Conservation (phyloP, 2,888 invertebrate species). For the Eupithecia inturbata region DNA sequence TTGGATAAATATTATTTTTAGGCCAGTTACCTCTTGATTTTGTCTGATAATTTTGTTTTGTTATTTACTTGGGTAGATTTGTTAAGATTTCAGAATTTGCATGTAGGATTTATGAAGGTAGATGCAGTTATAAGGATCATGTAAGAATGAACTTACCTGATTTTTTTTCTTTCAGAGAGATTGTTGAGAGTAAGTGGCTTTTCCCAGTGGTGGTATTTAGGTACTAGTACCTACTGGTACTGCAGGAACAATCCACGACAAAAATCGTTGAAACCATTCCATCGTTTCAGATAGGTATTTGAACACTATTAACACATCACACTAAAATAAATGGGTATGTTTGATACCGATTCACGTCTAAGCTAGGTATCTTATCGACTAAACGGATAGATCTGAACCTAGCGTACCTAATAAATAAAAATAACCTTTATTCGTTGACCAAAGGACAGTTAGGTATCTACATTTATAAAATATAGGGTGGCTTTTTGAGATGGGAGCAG, state of each 20-base stretch:
- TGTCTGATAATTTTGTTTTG: not conserved
- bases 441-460: too few species aligned
- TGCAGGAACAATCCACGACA: not conserved
- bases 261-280: not conserved
- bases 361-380: too few species aligned
- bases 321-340: too few species aligned
- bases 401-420: too few species aligned
- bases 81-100: not conserved
- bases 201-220: not conserved
- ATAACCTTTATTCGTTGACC: too few species aligned
- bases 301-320: too few species aligned
- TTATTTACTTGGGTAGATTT: not conserved
- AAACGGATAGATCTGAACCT: too few species aligned
- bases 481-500: too few species aligned
- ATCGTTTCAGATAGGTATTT: too few species aligned
- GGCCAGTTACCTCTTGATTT: not conserved
- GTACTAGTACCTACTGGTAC: not conserved
- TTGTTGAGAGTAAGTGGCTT: not conserved
- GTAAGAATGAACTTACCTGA: not conserved
- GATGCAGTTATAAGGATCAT: not conserved
- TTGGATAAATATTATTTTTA: not conserved
- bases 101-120: not conserved
- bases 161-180: not conserved
- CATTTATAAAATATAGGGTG: too few species aligned
- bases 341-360: too few species aligned